Conservation (phyloP, 2,888 invertebrate species). For the Acronicta psi region DNA sequence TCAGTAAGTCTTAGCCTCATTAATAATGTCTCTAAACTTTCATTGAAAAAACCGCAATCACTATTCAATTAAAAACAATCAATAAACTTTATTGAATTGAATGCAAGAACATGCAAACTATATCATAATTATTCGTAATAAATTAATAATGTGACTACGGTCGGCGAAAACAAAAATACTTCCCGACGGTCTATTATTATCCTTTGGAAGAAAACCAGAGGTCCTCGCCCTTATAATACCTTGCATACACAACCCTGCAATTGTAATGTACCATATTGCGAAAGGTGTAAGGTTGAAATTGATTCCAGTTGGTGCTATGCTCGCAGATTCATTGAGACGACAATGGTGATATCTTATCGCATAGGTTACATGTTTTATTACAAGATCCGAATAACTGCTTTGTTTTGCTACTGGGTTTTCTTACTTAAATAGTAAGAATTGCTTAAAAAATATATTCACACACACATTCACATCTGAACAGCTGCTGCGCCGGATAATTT, state of each 20-base stretch:
- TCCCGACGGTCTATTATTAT: constrained; percentile 41
- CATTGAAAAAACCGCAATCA: constrained; percentile 47
- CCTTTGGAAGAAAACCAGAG: constrained; percentile 65
- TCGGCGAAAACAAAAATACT: constrained; percentile 40
- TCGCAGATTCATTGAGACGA: constrained; percentile 61
- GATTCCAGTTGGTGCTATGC: background rate
- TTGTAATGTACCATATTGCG: constrained; percentile 6
- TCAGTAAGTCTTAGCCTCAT: background rate
- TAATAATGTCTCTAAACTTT: constrained; percentile 11
- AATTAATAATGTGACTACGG: constrained; percentile 38
- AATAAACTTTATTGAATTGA: constrained; percentile 48
- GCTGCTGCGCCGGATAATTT: too few species aligned
- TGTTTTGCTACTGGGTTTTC: constrained; percentile 12
- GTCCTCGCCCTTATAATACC: constrained; percentile 56
- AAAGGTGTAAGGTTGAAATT: constrained; percentile 15
- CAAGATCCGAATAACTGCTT: constrained; percentile 17
- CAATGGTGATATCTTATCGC: constrained; percentile 49
- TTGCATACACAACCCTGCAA: constrained; percentile 5
- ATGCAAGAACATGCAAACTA: constrained; percentile 42
- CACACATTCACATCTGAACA: too few species aligned
- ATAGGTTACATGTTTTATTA: constrained; percentile 49
- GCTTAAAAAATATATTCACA: too few species aligned
- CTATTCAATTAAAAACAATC: constrained; percentile 47
- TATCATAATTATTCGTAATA: constrained; percentile 47
- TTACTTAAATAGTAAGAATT: background rate